These are phyloP conservation scores for Iphiclides podalirius DNA, from an alignment of 2,888 invertebrate species.

Conservation along the genomic window DNA sequence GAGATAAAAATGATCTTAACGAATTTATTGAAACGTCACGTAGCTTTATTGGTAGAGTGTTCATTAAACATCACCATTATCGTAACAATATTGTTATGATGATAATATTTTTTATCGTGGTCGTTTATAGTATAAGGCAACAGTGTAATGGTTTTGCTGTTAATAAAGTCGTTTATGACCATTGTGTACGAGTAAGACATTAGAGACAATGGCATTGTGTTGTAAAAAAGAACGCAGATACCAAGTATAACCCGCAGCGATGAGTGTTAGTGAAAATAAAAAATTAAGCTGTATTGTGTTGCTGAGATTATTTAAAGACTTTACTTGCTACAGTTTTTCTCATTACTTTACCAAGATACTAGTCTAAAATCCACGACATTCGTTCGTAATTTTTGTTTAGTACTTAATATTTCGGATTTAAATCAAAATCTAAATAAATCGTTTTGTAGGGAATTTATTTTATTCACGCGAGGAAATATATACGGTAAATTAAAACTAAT, in stretches of 20 bases:
- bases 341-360: no score
- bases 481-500: no score
- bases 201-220: conserved; percentile 11
- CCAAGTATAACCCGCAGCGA: conserved; percentile 1
- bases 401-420: no score
- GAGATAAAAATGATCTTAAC: conserved; percentile 13
- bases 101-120: conserved; percentile 33
- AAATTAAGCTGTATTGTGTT: no score
- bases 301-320: no score
- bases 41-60: conserved; percentile 23
- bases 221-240: not conserved
- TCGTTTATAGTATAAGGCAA: conserved; percentile 29
- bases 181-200: not conserved
- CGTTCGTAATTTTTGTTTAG: no score
- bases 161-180: conserved; percentile 26
- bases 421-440: no score
- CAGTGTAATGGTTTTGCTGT: conserved; percentile 25
- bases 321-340: no score
- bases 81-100: conserved; percentile 40
- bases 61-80: conserved; percentile 29
- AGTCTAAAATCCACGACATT: no score
- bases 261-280: not conserved
- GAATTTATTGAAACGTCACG: not conserved
- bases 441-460: no score
- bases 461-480: no score